A percentile compares a stretch with the other conserved stretches of the same genome.
phyloP scores from a whole-genome alignment of 2,888 invertebrate species.

The Limnephilus lunatus region DNA sequence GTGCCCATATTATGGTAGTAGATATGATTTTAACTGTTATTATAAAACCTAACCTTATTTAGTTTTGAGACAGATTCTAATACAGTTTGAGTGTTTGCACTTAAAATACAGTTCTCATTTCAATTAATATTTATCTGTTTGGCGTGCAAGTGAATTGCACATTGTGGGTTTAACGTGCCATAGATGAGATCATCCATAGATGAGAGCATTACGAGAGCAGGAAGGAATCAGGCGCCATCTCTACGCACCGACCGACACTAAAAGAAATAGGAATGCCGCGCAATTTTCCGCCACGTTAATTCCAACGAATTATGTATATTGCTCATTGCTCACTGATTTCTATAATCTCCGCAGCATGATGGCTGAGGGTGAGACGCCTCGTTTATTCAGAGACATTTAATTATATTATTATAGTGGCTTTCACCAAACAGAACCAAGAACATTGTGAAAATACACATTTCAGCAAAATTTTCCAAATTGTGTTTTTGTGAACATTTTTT shows the following conservation, averaged over 20 bases:
- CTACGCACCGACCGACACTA: neutral
- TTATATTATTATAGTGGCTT: neutral
- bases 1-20: no score
- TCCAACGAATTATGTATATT: neutral
- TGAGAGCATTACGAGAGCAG: neutral
- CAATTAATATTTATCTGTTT: neutral
- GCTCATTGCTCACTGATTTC: constrained; percentile 1
- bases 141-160: neutral
- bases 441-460: neutral
- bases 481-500: no score
- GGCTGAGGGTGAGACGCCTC: neutral
- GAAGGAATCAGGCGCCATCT: neutral
- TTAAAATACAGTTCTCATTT: neutral
- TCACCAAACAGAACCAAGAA: neutral
- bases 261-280: constrained; percentile 9
- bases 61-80: neutral
- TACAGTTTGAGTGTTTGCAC: neutral
- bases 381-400: constrained; percentile 15
- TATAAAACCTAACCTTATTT: neutral
- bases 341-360: neutral
- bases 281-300: constrained; percentile 19
- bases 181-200: neutral
- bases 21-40: neutral
- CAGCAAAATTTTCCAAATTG: no score
- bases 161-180: neutral